These are phyloP conservation scores for Entomobrya multifasciata DNA, from an alignment of 2,888 invertebrate genomes.

Conservation along the genomic window DNA sequence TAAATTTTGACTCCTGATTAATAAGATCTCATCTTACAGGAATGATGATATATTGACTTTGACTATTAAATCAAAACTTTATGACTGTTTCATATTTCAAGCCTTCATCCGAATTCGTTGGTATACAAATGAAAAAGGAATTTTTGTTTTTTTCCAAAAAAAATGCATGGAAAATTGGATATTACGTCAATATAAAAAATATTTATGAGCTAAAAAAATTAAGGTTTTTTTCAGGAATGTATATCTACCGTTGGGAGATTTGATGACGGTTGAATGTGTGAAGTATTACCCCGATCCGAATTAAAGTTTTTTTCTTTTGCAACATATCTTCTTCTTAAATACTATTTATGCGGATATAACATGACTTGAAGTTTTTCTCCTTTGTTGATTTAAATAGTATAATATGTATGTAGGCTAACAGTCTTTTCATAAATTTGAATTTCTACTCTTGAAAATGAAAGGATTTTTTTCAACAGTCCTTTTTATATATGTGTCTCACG, in stretches of 20 bases:
- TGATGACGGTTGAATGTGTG: neutral
- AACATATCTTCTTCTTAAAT: neutral
- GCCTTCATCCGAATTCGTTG: too few relatives aligned
- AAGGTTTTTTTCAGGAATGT: conserved; percentile 27
- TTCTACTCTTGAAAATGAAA: neutral
- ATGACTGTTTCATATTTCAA: too few relatives aligned
- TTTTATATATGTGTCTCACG: neutral
- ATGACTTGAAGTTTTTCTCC: conserved; percentile 18
- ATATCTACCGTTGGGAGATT: conserved; percentile 30
- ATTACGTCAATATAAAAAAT: neutral
- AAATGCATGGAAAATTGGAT: too few relatives aligned
- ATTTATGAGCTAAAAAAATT: neutral
- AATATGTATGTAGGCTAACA: conserved; percentile 19
- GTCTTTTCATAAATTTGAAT: conserved; percentile 42
- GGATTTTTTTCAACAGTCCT: too few relatives aligned
- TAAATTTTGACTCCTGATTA: too few relatives aligned
- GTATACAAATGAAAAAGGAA: neutral
- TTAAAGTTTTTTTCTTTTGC: neutral
- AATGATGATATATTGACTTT: neutral
- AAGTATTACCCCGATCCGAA: neutral
- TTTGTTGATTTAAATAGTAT: neutral
- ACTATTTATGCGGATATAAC: conserved; percentile 11
- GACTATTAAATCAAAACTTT: neutral
- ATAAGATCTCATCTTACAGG: neutral
- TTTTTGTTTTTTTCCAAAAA: neutral